Conservation (phyloP, 2,113 vertebrate genomes). For the Ardeotis arabs region DNA sequence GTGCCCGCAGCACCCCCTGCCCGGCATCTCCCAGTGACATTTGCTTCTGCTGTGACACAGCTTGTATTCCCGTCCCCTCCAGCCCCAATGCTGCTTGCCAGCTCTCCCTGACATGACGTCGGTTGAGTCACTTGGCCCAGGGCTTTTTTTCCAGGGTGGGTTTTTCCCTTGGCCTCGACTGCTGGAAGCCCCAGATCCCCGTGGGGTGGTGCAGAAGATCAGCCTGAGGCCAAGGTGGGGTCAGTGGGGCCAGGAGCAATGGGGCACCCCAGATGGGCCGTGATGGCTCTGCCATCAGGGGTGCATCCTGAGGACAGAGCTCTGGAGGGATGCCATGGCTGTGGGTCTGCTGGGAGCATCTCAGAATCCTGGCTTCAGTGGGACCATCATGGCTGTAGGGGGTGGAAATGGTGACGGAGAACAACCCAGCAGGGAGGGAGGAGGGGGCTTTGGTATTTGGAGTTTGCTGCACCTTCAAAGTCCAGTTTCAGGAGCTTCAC, state of each 20-base stretch:
- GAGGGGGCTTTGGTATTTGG: not conserved
- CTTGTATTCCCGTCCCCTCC: fast-evolving
- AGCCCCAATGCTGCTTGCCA: fast-evolving
- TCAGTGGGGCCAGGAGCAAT: not conserved
- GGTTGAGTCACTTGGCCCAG: not conserved
- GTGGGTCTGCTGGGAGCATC: not conserved
- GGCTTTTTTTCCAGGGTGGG: not conserved
- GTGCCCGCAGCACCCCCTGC: not conserved
- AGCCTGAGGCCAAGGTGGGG: fast-evolving
- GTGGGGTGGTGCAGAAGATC: not conserved
- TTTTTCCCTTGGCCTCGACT: not conserved
- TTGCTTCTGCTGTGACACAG: not conserved
- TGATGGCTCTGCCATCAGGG: not conserved
- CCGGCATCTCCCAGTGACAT: not conserved
- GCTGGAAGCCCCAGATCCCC: not conserved
- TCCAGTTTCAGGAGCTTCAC: not conserved
- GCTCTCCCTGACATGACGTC: fast-evolving
- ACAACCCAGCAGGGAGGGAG: not conserved
- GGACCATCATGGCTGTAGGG: not conserved
- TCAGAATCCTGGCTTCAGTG: not conserved
- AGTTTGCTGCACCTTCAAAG: not conserved
- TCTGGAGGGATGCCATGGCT: not conserved
- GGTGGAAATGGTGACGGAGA: not conserved
- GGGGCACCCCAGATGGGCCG: fast-evolving
- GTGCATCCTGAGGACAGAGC: not conserved